Conservation (phyloP, 2,888 invertebrate species). For the Furcula furcula region DNA sequence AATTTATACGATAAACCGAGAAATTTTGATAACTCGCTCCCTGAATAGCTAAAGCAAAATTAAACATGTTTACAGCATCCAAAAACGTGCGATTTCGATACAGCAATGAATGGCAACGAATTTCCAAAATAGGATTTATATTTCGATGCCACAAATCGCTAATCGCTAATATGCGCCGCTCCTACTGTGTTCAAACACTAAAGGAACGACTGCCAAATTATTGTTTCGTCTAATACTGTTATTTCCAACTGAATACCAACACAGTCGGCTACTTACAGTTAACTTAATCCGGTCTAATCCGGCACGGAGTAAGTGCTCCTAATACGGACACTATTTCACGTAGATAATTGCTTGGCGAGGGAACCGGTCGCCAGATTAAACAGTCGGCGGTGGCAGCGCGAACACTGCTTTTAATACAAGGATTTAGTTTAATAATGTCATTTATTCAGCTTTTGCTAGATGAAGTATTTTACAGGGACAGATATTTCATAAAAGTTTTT, state of each 20-base stretch:
- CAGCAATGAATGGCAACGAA: too few relatives aligned
- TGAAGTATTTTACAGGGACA: too few relatives aligned
- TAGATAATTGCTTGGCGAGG: constrained; percentile 74
- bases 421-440: constrained; percentile 30
- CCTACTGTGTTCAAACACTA: too few relatives aligned
- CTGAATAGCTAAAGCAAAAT: too few relatives aligned
- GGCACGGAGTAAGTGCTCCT: constrained; percentile 69
- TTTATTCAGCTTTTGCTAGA: constrained; percentile 16
- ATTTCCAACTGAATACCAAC: constrained; percentile 45
- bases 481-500: too few relatives aligned
- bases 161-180: too few relatives aligned
- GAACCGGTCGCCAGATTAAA: constrained; percentile 53
- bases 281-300: constrained; percentile 67
- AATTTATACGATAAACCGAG: too few relatives aligned
- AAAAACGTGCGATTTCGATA: too few relatives aligned
- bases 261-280: constrained; percentile 60
- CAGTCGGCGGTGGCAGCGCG: constrained; percentile 39
- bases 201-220: constrained; percentile 14
- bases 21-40: too few relatives aligned
- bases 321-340: constrained; percentile 73
- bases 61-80: too few relatives aligned
- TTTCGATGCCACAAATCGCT: too few relatives aligned
- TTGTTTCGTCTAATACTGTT: constrained; percentile 39
- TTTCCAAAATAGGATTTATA: too few relatives aligned
- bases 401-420: constrained; percentile 43